Conservation (phyloP, 2,113 vertebrate genomes). For the Felis chaus region DNA sequence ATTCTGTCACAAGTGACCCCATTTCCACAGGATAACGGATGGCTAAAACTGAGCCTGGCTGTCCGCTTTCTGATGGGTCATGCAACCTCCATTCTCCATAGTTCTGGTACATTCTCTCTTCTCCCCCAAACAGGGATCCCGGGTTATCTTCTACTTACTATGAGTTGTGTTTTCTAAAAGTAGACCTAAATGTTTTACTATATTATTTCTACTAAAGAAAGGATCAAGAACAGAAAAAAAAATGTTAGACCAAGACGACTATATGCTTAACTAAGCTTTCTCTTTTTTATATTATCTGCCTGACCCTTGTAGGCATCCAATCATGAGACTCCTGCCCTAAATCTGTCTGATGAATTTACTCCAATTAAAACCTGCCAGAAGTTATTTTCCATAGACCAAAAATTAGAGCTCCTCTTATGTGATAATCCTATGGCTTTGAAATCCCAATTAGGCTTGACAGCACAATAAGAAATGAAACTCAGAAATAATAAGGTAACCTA, state of each 20-base stretch:
- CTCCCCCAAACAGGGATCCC: neutral
- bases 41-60: neutral
- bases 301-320: neutral
- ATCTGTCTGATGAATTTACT: conserved; percentile 9
- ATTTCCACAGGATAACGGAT: neutral
- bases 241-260: neutral
- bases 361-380: conserved; percentile 39
- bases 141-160: neutral
- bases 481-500: conserved; percentile 35
- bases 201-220: neutral
- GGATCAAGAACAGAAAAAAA: neutral
- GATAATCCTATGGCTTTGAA: conserved; percentile 34
- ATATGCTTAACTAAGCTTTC: neutral
- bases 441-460: neutral
- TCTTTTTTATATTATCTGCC: neutral
- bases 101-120: neutral
- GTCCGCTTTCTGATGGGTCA: neutral
- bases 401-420: conserved; percentile 7
- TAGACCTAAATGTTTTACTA: neutral
- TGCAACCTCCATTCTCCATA: neutral
- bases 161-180: neutral
- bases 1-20: neutral
- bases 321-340: neutral
- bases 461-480: conserved; percentile 3
- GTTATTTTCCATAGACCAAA: conserved; percentile 2